A percentile compares a stretch with the other conserved stretches of the same genome.
Conservation (phyloP, 2,113 vertebrate genomes). For the Pseudorhombus dupliciocellatus region DNA sequence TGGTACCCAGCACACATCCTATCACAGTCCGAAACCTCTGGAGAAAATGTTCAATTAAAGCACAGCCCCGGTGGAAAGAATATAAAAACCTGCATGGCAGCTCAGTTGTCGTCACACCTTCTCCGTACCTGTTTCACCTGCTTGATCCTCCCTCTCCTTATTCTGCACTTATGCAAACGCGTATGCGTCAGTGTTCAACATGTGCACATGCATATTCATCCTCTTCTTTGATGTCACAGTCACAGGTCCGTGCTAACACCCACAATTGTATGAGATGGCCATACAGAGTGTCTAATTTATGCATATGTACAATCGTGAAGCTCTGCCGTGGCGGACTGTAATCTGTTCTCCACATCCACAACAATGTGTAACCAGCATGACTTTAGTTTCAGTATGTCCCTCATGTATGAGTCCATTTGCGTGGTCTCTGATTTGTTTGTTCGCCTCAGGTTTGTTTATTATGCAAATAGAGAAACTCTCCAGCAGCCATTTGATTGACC, state of each 20-base stretch:
- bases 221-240: conserved; percentile 52
- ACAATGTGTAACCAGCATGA: no score
- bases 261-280: conserved; percentile 27
- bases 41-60: conserved; percentile 72
- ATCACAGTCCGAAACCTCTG: conserved; percentile 52
- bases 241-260: conserved; percentile 35
- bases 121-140: conserved; percentile 17
- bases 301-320: conserved; percentile 1
- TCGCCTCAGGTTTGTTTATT: conserved; percentile 1
- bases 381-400: conserved; percentile 3
- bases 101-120: conserved; percentile 16
- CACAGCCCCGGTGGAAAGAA: conserved; percentile 31
- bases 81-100: conserved; percentile 38
- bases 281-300: conserved; percentile 31
- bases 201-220: conserved; percentile 65
- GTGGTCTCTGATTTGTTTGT: conserved; percentile 1
- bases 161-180: conserved; percentile 28
- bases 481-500: background rate
- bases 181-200: conserved; percentile 32
- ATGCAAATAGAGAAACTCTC: background rate
- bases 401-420: background rate
- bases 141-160: conserved; percentile 2
- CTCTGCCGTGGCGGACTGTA: background rate
- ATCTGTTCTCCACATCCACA: background rate
- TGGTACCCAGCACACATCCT: conserved; percentile 50